Evolutionary conservation across 1,140 invertebrate genomes (phyloP), one percentile per base, ranked within the genome.

Genomic region (Megalonaias nervosa): DNA sequence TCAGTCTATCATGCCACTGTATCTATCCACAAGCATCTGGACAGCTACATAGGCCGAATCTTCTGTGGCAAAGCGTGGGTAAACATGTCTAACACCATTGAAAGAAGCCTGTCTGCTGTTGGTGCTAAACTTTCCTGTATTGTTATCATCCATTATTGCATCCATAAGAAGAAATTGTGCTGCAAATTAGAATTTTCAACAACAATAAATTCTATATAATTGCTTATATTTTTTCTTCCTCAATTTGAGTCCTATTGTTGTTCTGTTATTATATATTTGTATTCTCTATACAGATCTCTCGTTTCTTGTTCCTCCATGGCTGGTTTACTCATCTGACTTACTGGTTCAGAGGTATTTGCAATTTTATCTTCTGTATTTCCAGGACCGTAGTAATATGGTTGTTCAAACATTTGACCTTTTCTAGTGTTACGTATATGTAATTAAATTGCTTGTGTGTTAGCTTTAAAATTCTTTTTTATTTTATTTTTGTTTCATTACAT

Each of bases 241-340:
- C 59, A 15, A 3, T 23, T 23, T 21, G 57, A 16, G 68, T 55
- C 26, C 64, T 55, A 38, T n/a, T 62, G 31, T 21, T 62, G 26
- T 62, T 72, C 70, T 19, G 48, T 2, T 48, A n/a, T 26, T 11
- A 73, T 65, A 13, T 66, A n/a, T 21, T 26, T 58, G 64, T 57
- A 66, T 14, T 61, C 71, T 15, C n/a, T 55, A 66, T 66, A 73
- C 62, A 73, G 58, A 58, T 73, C 66, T 57, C 26, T 57, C 3
- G 71, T 73, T 48, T 72, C 70, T 9, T 3, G n/a, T 62, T 13
- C 31, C 48, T n/a, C 64, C 55, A 62, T 72, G 5, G 14, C n/a
- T 60, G 14, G n/a, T 14, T 60, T 14, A 15, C 59, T 15, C 14
- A 60, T 15, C n/a, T 60, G 14, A 14, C 59, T 15, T 60, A n/a